Percentiles rank a stretch among this genome's conserved stretches.
Conservation (phyloP, 2,888 invertebrate species). For the Eurytoma adleriae region DNA sequence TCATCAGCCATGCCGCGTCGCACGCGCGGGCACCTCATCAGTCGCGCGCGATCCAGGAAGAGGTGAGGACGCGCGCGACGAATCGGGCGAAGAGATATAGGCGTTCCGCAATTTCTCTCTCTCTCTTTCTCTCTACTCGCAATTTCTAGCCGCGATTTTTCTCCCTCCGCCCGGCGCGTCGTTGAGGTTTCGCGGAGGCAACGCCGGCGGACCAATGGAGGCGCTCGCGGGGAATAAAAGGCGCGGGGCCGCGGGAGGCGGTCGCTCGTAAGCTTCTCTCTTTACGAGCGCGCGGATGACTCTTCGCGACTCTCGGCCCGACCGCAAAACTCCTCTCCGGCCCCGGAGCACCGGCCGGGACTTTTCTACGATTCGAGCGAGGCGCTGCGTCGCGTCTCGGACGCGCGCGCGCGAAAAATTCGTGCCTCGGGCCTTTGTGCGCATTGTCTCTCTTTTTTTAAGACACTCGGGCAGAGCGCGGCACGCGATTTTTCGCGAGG, state of each 20-base stretch:
- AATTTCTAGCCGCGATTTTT: slow-evolving; percentile 29
- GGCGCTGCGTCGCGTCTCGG: background rate
- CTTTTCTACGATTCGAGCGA: slow-evolving; percentile 33
- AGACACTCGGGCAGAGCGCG: background rate
- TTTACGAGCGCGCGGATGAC: slow-evolving; percentile 73
- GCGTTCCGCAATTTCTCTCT: slow-evolving; percentile 43
- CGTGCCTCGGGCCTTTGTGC: background rate
- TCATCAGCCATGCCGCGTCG: background rate
- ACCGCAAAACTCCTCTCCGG: slow-evolving; percentile 66
- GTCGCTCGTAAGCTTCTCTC: slow-evolving; percentile 74
- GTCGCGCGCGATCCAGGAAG: slow-evolving; percentile 38
- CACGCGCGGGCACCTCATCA: background rate
- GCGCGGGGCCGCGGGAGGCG: slow-evolving; percentile 58
- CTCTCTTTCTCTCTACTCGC: slow-evolving; percentile 9
- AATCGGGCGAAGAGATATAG: slow-evolving; percentile 31
- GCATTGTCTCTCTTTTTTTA: background rate
- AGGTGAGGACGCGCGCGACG: slow-evolving; percentile 29
- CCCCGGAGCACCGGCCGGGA: background rate
- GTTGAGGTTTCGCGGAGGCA: slow-evolving; percentile 37
- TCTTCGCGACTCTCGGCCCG: slow-evolving; percentile 60
- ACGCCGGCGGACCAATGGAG: slow-evolving; percentile 57
- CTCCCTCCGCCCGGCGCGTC: background rate
- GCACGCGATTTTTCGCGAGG: background rate
- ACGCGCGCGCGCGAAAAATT: background rate
- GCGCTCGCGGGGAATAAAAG: slow-evolving; percentile 60